A percentile compares a stretch with the other conserved stretches of the same genome.
Conservation (phyloP, 2,888 invertebrate genomes). For the Cyclophora punctaria region DNA sequence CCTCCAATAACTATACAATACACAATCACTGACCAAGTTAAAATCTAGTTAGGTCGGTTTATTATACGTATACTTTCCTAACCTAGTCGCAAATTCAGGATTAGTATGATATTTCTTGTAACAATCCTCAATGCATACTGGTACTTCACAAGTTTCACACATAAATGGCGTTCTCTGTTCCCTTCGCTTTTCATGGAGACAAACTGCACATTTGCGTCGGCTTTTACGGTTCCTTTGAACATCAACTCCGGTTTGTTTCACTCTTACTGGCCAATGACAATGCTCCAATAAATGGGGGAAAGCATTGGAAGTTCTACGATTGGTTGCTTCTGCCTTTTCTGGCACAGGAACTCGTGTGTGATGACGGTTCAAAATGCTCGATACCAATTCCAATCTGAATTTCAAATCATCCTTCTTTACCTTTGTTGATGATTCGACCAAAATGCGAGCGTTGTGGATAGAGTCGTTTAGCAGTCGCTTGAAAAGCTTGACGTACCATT, state of each 20-base stretch:
- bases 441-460: neutral
- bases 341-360: neutral
- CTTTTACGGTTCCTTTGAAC: neutral
- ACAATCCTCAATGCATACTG: neutral
- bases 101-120: neutral
- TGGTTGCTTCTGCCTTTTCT: neutral
- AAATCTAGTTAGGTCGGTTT: too few relatives aligned
- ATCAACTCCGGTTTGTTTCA: neutral
- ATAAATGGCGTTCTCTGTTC: neutral
- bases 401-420: neutral
- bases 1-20: too few relatives aligned
- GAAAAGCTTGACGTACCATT: neutral
- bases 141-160: neutral
- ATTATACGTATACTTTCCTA: too few relatives aligned
- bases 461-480: neutral
- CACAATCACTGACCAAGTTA: too few relatives aligned
- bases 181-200: neutral
- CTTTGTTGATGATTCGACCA: neutral
- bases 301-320: neutral
- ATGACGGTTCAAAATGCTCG: neutral
- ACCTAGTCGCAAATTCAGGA: neutral
- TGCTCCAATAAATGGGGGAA: neutral
- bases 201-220: neutral
- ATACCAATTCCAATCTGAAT: neutral
- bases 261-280: neutral